Conservation (phyloP, 2,888 invertebrate genomes). For the Amphipoea oculea region DNA sequence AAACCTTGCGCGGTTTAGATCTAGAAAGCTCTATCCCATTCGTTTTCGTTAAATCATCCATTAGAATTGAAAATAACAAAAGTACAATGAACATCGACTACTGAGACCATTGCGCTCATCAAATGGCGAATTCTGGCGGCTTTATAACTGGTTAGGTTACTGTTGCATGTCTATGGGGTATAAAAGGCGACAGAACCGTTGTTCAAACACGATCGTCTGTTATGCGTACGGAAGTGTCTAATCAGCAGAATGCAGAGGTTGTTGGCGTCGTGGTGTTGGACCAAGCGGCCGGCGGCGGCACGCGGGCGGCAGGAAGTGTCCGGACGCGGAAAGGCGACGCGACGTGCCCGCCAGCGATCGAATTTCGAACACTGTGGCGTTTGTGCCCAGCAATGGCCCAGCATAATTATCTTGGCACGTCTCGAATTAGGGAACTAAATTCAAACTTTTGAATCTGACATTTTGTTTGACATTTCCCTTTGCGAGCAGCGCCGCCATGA, state of each 20-base stretch:
- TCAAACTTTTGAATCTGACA: conserved; percentile 17
- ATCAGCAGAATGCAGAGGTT: conserved; percentile 68
- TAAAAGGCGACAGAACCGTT: conserved; percentile 42
- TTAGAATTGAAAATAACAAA: not conserved
- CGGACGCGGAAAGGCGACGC: conserved; percentile 72
- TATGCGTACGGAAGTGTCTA: conserved; percentile 74
- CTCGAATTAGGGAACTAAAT: conserved; percentile 26
- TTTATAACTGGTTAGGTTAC: conserved; percentile 1
- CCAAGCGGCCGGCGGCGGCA: conserved; percentile 47
- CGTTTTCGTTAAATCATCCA: not conserved
- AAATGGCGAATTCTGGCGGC: not conserved
- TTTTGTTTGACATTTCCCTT: conserved; percentile 13
- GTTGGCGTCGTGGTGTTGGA: conserved; percentile 46
- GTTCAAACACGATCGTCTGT: conserved; percentile 50
- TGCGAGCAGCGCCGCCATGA: conserved; percentile 1
- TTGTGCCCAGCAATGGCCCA: conserved; percentile 6
- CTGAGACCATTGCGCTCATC: not conserved
- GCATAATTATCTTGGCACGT: conserved; percentile 22
- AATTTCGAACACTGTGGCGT: conserved; percentile 54
- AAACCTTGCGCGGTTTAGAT: not conserved
- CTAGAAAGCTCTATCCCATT: not conserved
- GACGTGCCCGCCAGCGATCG: conserved; percentile 63
- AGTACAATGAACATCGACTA: not conserved
- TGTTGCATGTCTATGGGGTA: conserved; percentile 13
- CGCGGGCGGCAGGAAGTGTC: conserved; percentile 70